Percentiles rank a stretch among this genome's conserved stretches.
phyloP scores from a whole-genome alignment of 2,113 vertebrate species.

The Nesospiza acunhae region DNA sequence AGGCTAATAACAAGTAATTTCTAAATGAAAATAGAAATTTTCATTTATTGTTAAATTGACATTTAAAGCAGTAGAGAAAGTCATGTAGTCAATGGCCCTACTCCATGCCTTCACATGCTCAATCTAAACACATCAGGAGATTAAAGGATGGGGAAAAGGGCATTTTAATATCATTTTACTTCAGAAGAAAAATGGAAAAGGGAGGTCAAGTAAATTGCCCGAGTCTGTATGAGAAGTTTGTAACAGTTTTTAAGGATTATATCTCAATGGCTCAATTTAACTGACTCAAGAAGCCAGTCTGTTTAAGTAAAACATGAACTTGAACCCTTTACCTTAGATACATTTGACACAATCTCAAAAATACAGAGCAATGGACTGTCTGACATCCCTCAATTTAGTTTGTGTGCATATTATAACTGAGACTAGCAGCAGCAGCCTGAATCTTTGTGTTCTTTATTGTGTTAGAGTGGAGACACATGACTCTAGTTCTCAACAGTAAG shows the following conservation, averaged over 20 bases:
- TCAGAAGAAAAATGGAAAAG: not conserved
- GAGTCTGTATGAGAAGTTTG: not conserved
- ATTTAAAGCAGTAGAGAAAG: not conserved
- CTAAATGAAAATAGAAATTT: not conserved
- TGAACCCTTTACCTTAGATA: not conserved
- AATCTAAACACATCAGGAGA: not conserved
- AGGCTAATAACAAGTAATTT: not conserved
- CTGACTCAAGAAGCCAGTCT: not conserved
- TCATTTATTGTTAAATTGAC: not conserved
- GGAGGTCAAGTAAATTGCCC: not conserved
- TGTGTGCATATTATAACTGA: not conserved
- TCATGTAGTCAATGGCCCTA: not conserved
- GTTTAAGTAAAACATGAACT: not conserved
- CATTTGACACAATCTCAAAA: not conserved
- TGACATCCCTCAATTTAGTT: not conserved
- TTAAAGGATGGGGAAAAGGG: not conserved
- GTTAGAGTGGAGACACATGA: not conserved
- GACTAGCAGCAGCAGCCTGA: not conserved
- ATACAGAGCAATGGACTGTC: not conserved
- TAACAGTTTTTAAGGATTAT: not conserved
- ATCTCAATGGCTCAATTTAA: not conserved
- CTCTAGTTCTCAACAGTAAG: not conserved
- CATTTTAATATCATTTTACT: not conserved
- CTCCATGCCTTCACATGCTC: not conserved
- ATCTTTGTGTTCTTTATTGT: not conserved